Conservation (phyloP, 2,113 vertebrate species). For the Periophthalmodon schlosseri region DNA sequence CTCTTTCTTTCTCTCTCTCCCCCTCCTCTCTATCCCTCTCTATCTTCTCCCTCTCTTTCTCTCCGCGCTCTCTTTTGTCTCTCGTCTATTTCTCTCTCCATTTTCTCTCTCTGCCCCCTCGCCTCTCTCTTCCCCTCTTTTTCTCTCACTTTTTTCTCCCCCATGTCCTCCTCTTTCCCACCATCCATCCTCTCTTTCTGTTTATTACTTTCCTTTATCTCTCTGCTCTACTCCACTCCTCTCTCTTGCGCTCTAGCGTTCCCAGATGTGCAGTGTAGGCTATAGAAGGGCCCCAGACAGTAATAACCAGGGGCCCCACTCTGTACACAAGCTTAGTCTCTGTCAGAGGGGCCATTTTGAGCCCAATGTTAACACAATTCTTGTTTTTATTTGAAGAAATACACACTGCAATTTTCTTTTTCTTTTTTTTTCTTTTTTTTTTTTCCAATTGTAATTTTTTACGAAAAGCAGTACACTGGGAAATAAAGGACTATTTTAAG, state of each 20-base stretch:
- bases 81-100: background rate
- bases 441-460: no score
- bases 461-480: no score
- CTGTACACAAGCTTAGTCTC: background rate
- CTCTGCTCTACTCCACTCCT: background rate
- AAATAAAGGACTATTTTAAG: no score
- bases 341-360: background rate
- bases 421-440: no score
- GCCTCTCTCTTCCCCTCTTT: no score
- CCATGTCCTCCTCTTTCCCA: no score
- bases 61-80: no score
- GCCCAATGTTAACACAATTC: background rate
- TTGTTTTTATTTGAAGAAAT: background rate
- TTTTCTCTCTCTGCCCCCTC: no score
- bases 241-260: background rate
- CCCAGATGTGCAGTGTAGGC: background rate
- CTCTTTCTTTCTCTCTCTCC: no score
- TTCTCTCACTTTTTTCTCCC: background rate
- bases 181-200: background rate
- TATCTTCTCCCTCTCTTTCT: no score
- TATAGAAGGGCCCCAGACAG: background rate
- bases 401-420: background rate
- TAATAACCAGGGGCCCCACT: background rate
- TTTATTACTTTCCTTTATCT: slow-evolving; percentile 9
- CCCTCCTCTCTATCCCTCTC: background rate